Evolutionary conservation across 2,888 invertebrate species (phyloP), one percentile per base, ranked within the genome.

Genomic region (Cantharis rustica): DNA sequence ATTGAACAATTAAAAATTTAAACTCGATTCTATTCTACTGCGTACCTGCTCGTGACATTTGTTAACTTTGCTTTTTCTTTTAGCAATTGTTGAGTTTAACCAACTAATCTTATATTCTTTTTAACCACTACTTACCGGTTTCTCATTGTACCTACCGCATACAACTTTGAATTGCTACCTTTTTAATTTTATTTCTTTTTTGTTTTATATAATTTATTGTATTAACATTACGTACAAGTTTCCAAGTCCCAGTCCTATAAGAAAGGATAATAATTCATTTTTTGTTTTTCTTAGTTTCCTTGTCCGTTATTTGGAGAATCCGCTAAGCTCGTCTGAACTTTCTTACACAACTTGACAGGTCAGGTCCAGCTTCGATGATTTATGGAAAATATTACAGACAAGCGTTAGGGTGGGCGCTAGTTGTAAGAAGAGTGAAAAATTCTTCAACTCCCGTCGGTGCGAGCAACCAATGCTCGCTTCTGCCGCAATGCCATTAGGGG

Each of bases 321-420:
- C 81, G 83, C 82, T 84, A 83, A 84, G 82, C 83, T 84, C 81
- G 80, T 80, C 80, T 81, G 84, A 86, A 85, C 83, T 85, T 86
- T 85, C 84, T 83, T 84, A 82, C 83, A 83, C 80, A 79, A 80
- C 81, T 82, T 84, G 85, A 84, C 86, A 86, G 86, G 85, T 86
- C 85, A 86, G 85, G 85, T 86, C 85, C 84, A 83, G 83, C 84
- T 77, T 80, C 85, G 87, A 88, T 89, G 88, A 89, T 89, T 89
- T 88, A 89, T 89, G 89, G 87, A 88, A 89, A 89, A 89, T 89
- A 88, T 88, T 88, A 88, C 88, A 80, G 84, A 85, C 84, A 85
- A 82, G 82, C 82, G 78, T 72, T 72, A 73, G 79, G 72, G 76
- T 78, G 82, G 81, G 80, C 77, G 78, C 80, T 80, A 80, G 78